These are phyloP conservation scores for Upupa epops DNA, from an alignment of 2,113 vertebrate species.

Conservation along the genomic window DNA sequence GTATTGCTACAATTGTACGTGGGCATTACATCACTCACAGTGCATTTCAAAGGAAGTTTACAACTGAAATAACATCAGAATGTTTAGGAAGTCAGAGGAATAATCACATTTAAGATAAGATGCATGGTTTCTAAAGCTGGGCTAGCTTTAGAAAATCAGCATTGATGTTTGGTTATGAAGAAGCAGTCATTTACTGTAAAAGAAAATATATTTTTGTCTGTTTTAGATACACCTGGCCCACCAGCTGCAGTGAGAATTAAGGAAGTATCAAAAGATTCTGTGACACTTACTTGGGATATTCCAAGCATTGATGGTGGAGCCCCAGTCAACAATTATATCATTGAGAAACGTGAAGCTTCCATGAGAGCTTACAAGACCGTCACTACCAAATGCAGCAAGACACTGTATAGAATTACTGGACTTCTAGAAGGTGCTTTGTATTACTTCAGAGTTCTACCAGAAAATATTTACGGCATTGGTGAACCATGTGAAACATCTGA, in stretches of 20 bases:
- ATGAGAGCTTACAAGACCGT: constrained; percentile 98
- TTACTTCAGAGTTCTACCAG: constrained; percentile 95
- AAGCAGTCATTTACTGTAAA: neutral
- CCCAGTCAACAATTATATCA: constrained; percentile 93
- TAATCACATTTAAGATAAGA: neutral
- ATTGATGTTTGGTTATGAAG: neutral
- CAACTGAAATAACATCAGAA: neutral
- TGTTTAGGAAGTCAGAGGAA: neutral
- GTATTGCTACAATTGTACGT: constrained; percentile 26
- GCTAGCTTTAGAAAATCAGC: neutral
- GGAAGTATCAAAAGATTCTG: constrained; percentile 89
- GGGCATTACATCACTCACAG: neutral
- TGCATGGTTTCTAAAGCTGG: neutral
- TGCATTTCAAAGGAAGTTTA: neutral
- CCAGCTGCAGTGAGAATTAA: constrained; percentile 89
- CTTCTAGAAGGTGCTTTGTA: constrained; percentile 93
- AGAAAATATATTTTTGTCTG: neutral
- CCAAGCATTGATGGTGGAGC: constrained; percentile 93
- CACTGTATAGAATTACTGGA: constrained; percentile 88
- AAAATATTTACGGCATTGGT: constrained; percentile 96
- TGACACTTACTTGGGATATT: constrained; percentile 92
- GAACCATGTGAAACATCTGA: constrained; percentile 91
- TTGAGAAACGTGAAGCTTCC: constrained; percentile 95
- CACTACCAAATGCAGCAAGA: constrained; percentile 94
- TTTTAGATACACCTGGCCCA: constrained; percentile 93